Evolutionary conservation across 2,888 invertebrate species (phyloP), one percentile per base, ranked within the genome.

Genomic region (Cistogaster globosa): DNA sequence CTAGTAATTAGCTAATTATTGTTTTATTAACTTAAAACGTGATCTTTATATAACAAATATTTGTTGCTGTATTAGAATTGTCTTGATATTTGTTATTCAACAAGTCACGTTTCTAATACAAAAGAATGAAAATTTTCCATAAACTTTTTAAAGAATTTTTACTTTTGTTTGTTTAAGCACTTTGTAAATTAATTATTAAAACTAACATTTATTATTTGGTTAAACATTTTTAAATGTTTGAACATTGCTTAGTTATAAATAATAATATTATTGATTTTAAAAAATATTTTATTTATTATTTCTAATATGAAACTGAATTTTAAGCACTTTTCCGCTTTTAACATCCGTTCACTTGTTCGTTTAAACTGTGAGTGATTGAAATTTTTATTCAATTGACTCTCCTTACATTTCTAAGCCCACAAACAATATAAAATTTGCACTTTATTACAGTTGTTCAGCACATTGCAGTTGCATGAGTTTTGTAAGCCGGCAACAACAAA

Each of bases 391-490:
- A 51, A 53, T 51, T 18, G 9, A 2, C 36, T 74, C 48, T 68
- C 20, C 11, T 78, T 65, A 62, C 65, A 60, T 48, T 7, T n/a
- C 18, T n/a, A 26, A 20, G 68, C 60, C 1, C 12, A 42, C 9
- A 12, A 48, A 26, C 36, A 78, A 76, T 72, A 11, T 18, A 51
- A 57, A 51, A 36, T 16, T 38, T 58, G 63, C 38, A 79, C n/a
- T 20, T 45, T 18, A 12, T 20, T 58, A 26, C 51, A 57, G 7
- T 9, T 57, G 7, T 9, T 45, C 14, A 26, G 67, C 89, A 89
- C 89, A 89, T 89, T 89, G 87, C 88, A 88, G 26, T 86, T 84
- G 86, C 88, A 89, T 88, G 88, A 77, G 88, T 76, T 71, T 87
- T 62, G 86, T 85, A 68, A 58, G 12, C 53, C 68, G 76, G 53